A percentile compares a stretch with the other conserved stretches of the same genome.
Evolutionary conservation across 1,140 invertebrate species (phyloP).

Genomic region (Bombus confusus): DNA sequence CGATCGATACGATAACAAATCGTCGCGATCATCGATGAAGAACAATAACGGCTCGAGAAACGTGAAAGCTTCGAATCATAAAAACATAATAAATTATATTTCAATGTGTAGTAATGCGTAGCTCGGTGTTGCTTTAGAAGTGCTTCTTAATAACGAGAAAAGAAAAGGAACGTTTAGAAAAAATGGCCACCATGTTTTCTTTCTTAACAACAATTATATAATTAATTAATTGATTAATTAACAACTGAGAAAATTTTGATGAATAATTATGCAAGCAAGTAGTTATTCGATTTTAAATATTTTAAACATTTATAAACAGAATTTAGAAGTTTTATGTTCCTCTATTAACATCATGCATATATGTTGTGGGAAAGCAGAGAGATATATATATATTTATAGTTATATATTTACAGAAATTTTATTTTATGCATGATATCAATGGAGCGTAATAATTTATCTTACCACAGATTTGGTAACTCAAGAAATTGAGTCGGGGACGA

Average conservation of each 20-base stretch:
- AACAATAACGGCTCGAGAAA: conserved; percentile 64
- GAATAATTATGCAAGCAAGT: neutral
- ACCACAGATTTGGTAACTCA: too few relatives aligned
- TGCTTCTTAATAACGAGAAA: conserved; percentile 77
- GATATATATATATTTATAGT: too few relatives aligned
- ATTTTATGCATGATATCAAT: neutral
- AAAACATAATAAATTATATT: too few relatives aligned
- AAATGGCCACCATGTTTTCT: neutral
- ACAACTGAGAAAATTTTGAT: neutral
- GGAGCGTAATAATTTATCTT: neutral
- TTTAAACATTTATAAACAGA: neutral
- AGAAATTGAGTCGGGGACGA: neutral
- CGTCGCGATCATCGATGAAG: conserved; percentile 55
- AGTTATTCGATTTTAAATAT: neutral
- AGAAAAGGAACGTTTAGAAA: too few relatives aligned
- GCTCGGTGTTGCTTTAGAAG: conserved; percentile 82
- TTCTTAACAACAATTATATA: too few relatives aligned
- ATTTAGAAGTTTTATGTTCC: neutral
- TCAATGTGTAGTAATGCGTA: too few relatives aligned
- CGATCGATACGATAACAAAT: too few relatives aligned
- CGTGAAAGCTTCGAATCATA: conserved; percentile 70
- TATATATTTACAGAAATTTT: neutral
- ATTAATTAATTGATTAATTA: neutral
- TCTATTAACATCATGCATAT: neutral
- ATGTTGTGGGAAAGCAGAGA: neutral